Evolutionary conservation across 2,797 vertebrate species (phyloP).

Genomic region (Melanogrammus aeglefinus): DNA sequence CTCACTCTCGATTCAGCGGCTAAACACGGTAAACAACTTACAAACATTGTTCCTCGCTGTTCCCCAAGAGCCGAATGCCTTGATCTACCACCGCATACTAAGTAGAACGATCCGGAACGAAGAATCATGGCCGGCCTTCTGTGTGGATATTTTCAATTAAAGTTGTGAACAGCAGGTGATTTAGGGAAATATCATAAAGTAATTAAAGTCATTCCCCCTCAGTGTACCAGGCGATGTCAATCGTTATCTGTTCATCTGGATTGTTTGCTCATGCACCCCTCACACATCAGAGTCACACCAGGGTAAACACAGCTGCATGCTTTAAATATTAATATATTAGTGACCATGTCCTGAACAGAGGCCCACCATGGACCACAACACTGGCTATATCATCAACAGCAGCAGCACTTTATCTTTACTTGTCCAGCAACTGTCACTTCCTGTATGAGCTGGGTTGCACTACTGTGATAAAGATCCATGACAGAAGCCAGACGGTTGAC

Average conservation of each 20-base stretch:
- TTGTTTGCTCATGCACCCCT: background rate
- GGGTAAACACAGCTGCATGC: background rate
- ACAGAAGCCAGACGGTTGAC: background rate
- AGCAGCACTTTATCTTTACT: background rate
- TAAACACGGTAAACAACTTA: background rate
- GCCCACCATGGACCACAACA: background rate
- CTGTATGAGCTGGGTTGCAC: background rate
- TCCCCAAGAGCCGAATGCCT: background rate
- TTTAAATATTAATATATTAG: background rate
- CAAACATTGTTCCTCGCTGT: background rate
- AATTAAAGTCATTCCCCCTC: background rate
- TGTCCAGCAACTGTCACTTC: background rate
- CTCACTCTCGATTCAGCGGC: background rate
- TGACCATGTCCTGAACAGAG: background rate
- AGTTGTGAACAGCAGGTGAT: background rate
- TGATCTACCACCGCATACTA: background rate
- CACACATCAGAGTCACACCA: background rate
- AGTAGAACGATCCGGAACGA: background rate
- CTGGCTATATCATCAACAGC: background rate
- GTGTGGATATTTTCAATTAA: background rate
- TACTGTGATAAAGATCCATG: background rate
- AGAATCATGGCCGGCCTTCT: background rate
- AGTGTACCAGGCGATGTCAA: background rate
- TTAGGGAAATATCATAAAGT: background rate
- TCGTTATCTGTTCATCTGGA: background rate